phyloP scores from a whole-genome alignment of 2,113 vertebrate genomes.

The Scytalopus superciliaris region DNA sequence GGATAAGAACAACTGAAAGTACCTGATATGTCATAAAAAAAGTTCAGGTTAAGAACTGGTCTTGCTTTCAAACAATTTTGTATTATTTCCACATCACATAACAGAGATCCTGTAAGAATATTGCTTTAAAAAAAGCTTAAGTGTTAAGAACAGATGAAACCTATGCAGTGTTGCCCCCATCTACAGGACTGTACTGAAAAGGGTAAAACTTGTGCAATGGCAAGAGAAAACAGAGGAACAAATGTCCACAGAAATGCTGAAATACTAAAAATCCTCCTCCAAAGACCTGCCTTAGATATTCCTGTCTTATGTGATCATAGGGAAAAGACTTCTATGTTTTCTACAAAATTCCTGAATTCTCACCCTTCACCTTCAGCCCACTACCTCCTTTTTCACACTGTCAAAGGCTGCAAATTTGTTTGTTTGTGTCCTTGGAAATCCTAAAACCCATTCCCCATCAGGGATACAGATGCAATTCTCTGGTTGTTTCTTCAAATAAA shows the following conservation, averaged over 20 bases:
- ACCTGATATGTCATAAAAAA: background rate
- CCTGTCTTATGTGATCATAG: background rate
- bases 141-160: background rate
- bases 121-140: background rate
- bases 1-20: background rate
- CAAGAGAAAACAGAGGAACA: background rate
- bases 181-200: background rate
- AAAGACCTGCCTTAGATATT: background rate
- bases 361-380: background rate
- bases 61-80: background rate
- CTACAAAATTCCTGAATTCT: background rate
- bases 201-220: background rate
- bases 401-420: background rate
- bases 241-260: background rate
- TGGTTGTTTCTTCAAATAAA: background rate
- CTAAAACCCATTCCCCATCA: background rate
- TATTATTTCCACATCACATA: background rate
- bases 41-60: background rate
- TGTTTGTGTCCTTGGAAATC: background rate
- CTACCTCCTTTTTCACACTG: background rate
- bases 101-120: background rate
- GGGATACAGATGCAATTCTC: background rate
- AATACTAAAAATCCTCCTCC: background rate
- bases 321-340: background rate
- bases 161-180: rapidly evolving